These are phyloP conservation scores for Minunthozetes semirufus DNA, from an alignment of 2,888 invertebrate genomes.

Conservation along the genomic window DNA sequence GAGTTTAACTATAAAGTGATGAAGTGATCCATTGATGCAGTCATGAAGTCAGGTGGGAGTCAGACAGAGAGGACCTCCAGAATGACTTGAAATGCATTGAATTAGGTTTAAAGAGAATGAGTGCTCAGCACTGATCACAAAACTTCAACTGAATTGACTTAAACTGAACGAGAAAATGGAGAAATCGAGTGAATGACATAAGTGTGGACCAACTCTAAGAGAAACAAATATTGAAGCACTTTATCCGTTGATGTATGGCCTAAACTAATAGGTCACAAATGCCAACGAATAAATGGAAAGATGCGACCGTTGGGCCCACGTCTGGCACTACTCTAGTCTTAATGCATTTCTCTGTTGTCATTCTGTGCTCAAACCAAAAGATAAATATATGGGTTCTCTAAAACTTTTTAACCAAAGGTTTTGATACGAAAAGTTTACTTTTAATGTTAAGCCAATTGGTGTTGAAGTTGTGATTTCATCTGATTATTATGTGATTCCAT, in stretches of 20 bases:
- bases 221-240: conserved; percentile 2
- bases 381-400: not conserved
- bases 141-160: not conserved
- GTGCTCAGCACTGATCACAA: no score
- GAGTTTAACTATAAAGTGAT: conserved; percentile 4
- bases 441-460: not conserved
- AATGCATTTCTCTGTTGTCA: not conserved
- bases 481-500: no score
- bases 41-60: conserved; percentile 6
- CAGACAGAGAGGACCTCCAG: not conserved
- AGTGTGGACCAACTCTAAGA: not conserved
- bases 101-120: no score
- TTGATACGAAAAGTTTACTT: not conserved
- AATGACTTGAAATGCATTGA: not conserved
- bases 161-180: not conserved
- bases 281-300: not conserved
- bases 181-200: not conserved
- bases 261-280: not conserved
- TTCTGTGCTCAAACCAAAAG: not conserved
- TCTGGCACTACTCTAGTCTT: no score
- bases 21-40: not conserved
- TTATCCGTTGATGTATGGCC: not conserved
- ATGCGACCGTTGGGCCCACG: conserved; percentile 2
- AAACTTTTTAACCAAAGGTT: not conserved
- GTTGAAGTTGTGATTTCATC: not conserved